Base-by-base conservation (phyloP, 2,113 vertebrate genomes). In the Lycaon pictus region DNA sequence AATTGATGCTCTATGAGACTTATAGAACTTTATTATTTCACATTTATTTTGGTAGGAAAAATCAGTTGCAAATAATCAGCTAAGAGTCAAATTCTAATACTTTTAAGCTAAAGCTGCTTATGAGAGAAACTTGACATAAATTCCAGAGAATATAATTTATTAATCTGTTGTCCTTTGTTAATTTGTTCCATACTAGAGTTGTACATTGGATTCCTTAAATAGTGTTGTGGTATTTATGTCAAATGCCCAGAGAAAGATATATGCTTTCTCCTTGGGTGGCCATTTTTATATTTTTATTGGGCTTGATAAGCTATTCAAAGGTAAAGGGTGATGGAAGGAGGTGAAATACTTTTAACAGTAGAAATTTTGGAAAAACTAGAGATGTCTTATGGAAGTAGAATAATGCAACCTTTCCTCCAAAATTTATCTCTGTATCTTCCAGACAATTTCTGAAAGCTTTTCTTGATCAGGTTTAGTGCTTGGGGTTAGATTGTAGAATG, bases 191-290 rank as follows among this genome's bases (percentile, higher is more conserved):
- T 86, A 43, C 93, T 97, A 88, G 88, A 97, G 60, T 65, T 97
- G 88, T 80, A 90, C 88, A 87, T 97, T 96, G 82, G 93, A 93
- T 98, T 87, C 97, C 95, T 90, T 97, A 94, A 97, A 97, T 98
- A 56, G 11, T 95, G 67, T 96, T 87, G 93, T 95, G 97, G 93
- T 96, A 94, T 98, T 97, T 95, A 95, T 93, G 32, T 98, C 85
- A 89, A 98, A 93, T 55, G 80, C 90, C 93, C 92, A 91, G 90
- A 96, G 90, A 88, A 93, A 95, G 95, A 96, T 12, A 35, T 53
- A 88, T 95, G 56, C 96, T 98, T 98, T 97, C 96, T 98, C 84
- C 96, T 98, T 98, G 98, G 98, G 98, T 99, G 98, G 98, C 90
- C 97, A 92, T 95, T 97, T 94, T 96, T 85, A 90, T 81, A 95